Evolutionary conservation across 2,113 vertebrate genomes (phyloP).

Genomic region (Calyptomena viridis): DNA sequence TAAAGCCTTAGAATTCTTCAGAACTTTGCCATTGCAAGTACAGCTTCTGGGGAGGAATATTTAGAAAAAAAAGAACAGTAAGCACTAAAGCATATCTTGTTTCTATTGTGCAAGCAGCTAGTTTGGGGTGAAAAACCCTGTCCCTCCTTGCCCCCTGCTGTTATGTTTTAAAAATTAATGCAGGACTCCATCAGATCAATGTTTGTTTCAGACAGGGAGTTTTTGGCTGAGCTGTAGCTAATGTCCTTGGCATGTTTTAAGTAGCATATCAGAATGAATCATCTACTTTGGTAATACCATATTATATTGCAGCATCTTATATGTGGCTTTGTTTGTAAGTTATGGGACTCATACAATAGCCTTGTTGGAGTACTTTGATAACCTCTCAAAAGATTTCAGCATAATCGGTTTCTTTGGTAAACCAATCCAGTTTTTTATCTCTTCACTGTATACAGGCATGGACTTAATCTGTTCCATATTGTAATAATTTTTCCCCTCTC

Average conservation of each 20-base stretch:
- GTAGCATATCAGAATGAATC: neutral
- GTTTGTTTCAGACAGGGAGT: neutral
- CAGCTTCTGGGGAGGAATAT: neutral
- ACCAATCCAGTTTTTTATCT: neutral
- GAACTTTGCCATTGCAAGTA: neutral
- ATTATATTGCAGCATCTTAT: neutral
- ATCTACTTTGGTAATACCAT: neutral
- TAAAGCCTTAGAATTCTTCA: neutral
- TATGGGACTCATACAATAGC: neutral
- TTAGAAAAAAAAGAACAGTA: neutral
- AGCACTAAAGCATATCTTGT: neutral
- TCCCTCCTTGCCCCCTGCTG: conserved; percentile 35
- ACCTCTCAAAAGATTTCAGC: neutral
- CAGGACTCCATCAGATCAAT: neutral
- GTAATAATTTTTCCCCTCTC: neutral
- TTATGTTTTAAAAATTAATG: conserved; percentile 22
- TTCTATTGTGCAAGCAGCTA: neutral
- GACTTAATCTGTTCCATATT: neutral
- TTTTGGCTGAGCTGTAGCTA: neutral
- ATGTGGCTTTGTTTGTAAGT: neutral
- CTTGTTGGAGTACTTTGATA: neutral
- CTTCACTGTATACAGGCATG: neutral
- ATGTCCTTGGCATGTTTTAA: neutral
- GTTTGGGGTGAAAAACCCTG: neutral
- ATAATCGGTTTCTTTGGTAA: neutral